Evolutionary conservation across 2,797 vertebrate species (phyloP).

Genomic region (Miichthys miiuy): DNA sequence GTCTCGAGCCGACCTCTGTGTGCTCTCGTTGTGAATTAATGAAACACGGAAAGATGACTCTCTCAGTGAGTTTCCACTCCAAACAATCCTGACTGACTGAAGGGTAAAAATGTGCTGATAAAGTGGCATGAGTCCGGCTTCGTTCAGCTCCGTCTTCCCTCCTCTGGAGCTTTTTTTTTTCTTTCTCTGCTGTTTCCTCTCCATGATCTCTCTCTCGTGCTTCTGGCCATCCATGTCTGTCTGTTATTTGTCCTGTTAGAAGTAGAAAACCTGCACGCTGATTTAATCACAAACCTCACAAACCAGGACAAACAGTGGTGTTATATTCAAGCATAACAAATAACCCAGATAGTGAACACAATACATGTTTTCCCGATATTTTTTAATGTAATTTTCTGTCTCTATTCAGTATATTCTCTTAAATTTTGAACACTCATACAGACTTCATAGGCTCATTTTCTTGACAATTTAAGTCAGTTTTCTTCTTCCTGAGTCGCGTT

Average conservation of each 20-base stretch:
- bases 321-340: no score
- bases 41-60: not conserved
- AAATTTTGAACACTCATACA: no score
- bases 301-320: conserved; percentile 1
- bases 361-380: no score
- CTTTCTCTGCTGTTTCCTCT: conserved; percentile 41
- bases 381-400: no score
- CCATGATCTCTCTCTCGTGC: conserved; percentile 45
- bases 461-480: no score
- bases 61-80: not conserved
- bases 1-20: not conserved
- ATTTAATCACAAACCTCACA: not conserved
- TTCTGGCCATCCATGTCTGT: conserved; percentile 71
- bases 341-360: no score
- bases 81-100: not conserved
- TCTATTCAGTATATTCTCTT: no score
- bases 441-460: no score
- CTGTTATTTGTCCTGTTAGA: conserved; percentile 57
- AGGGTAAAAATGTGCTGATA: conserved; percentile 45
- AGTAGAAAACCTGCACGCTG: conserved; percentile 29
- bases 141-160: conserved; percentile 23
- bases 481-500: no score
- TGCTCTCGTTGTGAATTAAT: conserved; percentile 1
- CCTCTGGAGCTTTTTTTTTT: conserved; percentile 3
- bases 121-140: conserved; percentile 69